A percentile compares a stretch with the other conserved stretches of the same genome.
Evolutionary conservation across 2,113 vertebrate species (phyloP).

Genomic region (Alectura lathami): DNA sequence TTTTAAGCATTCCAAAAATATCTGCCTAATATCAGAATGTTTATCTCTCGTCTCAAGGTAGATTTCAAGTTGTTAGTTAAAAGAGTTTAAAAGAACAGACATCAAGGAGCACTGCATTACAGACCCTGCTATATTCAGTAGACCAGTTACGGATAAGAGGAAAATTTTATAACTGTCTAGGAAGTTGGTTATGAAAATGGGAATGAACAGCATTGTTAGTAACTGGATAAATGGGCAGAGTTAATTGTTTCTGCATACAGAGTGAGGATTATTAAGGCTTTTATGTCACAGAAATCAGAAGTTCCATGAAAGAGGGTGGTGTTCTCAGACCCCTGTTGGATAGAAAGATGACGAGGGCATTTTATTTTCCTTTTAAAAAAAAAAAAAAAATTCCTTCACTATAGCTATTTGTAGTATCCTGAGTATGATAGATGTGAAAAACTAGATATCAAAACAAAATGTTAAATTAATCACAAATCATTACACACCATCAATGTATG

Average conservation of each 20-base stretch:
- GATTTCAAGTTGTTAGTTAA: background rate
- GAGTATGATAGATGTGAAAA: background rate
- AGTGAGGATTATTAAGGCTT: background rate
- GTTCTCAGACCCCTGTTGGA: background rate
- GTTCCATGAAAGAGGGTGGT: background rate
- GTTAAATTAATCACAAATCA: constrained; percentile 16
- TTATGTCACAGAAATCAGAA: background rate
- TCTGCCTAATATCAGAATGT: background rate
- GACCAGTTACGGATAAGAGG: background rate
- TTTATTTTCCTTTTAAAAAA: background rate
- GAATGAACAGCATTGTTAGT: background rate
- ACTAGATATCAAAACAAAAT: background rate
- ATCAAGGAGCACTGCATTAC: background rate
- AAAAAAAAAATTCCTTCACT: background rate
- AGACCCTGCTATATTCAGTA: background rate
- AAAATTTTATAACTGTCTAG: background rate
- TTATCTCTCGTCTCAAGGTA: background rate
- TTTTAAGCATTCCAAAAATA: background rate
- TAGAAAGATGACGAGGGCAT: background rate
- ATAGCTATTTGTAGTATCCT: background rate
- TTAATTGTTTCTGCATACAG: background rate
- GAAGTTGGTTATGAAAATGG: background rate
- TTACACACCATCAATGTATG: background rate
- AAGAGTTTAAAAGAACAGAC: background rate
- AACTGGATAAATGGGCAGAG: background rate